Evolutionary conservation across 2,888 invertebrate species (phyloP), one percentile per base, ranked within the genome.

Genomic region (Drosophila parthenogenetica): DNA sequence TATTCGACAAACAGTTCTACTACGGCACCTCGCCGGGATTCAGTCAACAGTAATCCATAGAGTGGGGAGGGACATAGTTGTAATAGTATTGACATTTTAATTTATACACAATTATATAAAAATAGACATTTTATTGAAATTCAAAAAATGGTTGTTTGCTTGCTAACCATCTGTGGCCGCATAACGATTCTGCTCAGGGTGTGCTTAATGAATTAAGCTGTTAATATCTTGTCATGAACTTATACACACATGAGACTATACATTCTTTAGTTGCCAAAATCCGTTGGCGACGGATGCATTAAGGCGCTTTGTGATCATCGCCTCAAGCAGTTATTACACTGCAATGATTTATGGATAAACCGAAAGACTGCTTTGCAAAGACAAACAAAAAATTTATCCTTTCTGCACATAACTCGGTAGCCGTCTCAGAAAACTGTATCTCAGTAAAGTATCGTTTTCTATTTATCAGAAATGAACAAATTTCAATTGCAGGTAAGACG

Each of bases 11-110:
- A 37, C 89, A 91, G 59, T 91, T 91, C 70, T 88, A 89, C 5
- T 92, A 90, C 59, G 90, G 91, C 3, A 65, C 90, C 3, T 92
- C 91, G 3, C 90, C 92, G 0, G 91, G 91, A n/a, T 91, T 91
- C 75, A 90, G 90, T 59, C 77, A 82, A 13, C 88, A 80, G 67
- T 25, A 25, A 40, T 40, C 39, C 25, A 16, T 29, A 32, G 3
- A 11, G 40, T 29, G 16, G 25, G 22, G n/a, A 22, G 54, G 60
- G 63, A 48, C 63, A 46, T 61, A 65, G 51, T 45, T 65, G 46
- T 69, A 77, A 73, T 62, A 69, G 39, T 46, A 62, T 69, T 64
- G 42, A 46, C 61, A 73, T 65, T 39, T 29, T 8, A 8, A 29
- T 29, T 29, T 8, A 29, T 29, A 29, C 29, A 29, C 29, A 13